phyloP scores from a whole-genome alignment of 2,888 invertebrate genomes.

The Rhopalosiphum nymphaeae region DNA sequence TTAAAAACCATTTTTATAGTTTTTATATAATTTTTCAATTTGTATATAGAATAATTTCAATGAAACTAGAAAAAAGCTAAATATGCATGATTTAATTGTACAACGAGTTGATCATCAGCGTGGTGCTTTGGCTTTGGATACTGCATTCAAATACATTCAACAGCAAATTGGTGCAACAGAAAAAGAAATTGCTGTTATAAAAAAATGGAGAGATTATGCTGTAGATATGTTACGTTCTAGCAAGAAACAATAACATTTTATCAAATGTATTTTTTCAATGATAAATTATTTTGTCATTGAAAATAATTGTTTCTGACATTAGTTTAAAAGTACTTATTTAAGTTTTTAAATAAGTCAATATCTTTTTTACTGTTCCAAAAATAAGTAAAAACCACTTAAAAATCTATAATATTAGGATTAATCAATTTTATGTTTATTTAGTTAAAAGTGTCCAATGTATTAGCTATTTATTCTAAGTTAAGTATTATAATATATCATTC shows the following conservation, averaged over 20 bases:
- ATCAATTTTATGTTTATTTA: neutral
- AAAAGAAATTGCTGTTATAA: conserved; percentile 47
- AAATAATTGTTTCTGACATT: neutral
- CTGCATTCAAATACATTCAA: conserved; percentile 56
- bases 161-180: conserved; percentile 60
- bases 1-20: neutral
- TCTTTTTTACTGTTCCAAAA: neutral
- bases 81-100: conserved; percentile 33
- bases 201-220: conserved; percentile 63
- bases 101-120: conserved; percentile 56
- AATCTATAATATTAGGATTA: neutral
- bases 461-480: neutral
- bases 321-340: neutral
- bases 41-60: neutral
- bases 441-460: neutral
- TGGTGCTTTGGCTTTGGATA: conserved; percentile 52
- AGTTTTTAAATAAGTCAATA: neutral
- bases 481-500: conserved; percentile 4
- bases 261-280: neutral
- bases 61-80: conserved; percentile 22
- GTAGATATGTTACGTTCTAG: conserved; percentile 45
- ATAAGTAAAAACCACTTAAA: neutral
- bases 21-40: conserved; percentile 28
- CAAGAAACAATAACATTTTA: neutral
- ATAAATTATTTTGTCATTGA: neutral